phyloP scores from a whole-genome alignment of 2,113 vertebrate species.

The Canis aureus region DNA sequence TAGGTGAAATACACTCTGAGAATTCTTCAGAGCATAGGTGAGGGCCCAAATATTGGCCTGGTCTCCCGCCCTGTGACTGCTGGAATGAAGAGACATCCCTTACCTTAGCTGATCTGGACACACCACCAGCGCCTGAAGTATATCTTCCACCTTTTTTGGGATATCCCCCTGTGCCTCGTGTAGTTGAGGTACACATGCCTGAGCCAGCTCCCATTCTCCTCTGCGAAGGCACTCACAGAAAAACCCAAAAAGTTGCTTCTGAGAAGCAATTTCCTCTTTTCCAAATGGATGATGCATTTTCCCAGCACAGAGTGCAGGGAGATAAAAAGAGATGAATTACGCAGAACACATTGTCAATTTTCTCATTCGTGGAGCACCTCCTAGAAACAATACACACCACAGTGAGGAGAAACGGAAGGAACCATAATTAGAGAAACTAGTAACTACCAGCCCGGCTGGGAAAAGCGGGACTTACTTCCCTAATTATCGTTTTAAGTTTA shows the following conservation, averaged over 20 bases:
- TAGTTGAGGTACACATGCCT: constrained; percentile 94
- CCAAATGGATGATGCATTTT: constrained; percentile 93
- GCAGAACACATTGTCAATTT: constrained; percentile 41
- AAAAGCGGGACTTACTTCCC: constrained; percentile 23
- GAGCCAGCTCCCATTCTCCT: constrained; percentile 95
- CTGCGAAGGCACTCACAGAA: constrained; percentile 92
- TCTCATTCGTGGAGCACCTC: constrained; percentile 20
- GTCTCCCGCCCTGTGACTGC: neutral
- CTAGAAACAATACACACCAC: neutral
- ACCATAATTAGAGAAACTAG: neutral
- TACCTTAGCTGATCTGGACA: constrained; percentile 91
- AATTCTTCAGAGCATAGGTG: constrained; percentile 41
- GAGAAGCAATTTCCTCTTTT: constrained; percentile 90
- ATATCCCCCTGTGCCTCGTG: constrained; percentile 84
- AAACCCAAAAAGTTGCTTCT: constrained; percentile 91
- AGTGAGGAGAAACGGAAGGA: neutral
- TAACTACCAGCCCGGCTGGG: neutral
- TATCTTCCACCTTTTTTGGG: constrained; percentile 86
- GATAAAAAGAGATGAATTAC: neutral
- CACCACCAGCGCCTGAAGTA: constrained; percentile 91
- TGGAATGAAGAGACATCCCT: constrained; percentile 13
- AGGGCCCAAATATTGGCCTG: neutral
- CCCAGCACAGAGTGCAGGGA: constrained; percentile 70
- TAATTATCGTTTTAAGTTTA: constrained; percentile 34
- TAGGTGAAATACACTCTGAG: neutral